Percentiles rank a stretch among this genome's conserved stretches.
Evolutionary conservation across 2,113 vertebrate genomes (phyloP).

Genomic region (Amazona guildingii): DNA sequence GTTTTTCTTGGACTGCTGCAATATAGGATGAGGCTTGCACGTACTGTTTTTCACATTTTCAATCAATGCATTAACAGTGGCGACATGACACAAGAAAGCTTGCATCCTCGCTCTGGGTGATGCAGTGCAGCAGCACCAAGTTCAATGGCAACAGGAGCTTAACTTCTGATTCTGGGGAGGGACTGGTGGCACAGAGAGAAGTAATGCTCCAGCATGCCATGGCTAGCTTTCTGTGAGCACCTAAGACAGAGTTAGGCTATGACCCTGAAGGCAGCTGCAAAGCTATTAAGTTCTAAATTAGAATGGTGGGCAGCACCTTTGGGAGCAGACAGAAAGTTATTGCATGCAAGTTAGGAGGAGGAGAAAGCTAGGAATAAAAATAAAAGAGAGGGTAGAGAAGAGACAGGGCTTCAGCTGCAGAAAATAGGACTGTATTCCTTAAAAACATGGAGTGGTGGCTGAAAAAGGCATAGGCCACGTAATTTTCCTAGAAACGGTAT

Average conservation of each 20-base stretch:
- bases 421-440: neutral
- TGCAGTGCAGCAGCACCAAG: neutral
- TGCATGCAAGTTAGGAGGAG: neutral
- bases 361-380: neutral
- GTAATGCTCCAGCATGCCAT: accelerated
- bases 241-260: neutral
- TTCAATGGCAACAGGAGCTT: accelerated
- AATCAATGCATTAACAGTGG: neutral
- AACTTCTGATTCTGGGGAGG: neutral
- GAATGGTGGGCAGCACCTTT: accelerated
- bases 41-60: neutral
- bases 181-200: neutral
- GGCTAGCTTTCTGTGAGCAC: neutral
- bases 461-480: neutral
- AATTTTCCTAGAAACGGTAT: neutral
- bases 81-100: neutral
- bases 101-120: neutral
- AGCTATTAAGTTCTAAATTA: neutral
- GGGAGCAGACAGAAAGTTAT: neutral
- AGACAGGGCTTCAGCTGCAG: neutral
- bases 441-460: neutral
- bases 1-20: neutral
- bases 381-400: neutral
- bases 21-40: neutral
- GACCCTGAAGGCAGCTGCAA: neutral